Conservation (phyloP, 2,797 vertebrate genomes). For the Tinamus major region DNA sequence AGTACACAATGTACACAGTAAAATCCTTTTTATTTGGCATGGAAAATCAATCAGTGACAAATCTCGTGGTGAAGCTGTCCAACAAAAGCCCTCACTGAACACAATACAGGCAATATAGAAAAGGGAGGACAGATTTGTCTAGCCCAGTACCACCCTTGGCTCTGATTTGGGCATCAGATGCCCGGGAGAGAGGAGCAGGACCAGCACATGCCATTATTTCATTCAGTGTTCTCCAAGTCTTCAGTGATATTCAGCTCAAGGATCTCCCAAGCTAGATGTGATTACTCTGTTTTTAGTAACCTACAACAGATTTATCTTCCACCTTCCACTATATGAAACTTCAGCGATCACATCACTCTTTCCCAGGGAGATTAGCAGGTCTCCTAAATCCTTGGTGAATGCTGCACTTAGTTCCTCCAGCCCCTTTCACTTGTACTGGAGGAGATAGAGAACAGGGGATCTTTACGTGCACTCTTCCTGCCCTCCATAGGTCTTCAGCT, state of each 20-base stretch:
- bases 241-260: not conserved
- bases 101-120: not conserved
- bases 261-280: not conserved
- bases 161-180: accelerated
- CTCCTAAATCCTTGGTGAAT: not conserved
- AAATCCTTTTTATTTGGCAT: not conserved
- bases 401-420: not conserved
- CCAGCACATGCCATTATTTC: not conserved
- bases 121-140: not conserved
- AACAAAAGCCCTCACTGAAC: not conserved
- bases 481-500: not conserved
- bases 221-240: not conserved
- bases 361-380: not conserved
- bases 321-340: not conserved
- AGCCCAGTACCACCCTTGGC: not conserved
- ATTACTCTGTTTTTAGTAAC: not conserved
- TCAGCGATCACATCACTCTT: not conserved
- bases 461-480: not conserved
- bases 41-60: not conserved
- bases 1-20: not conserved
- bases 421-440: not conserved
- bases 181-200: not conserved
- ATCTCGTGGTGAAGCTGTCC: not conserved
- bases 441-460: not conserved
- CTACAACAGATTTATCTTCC: not conserved